phyloP scores from a whole-genome alignment of 2,888 invertebrate species.

The Bombylius discolor region DNA sequence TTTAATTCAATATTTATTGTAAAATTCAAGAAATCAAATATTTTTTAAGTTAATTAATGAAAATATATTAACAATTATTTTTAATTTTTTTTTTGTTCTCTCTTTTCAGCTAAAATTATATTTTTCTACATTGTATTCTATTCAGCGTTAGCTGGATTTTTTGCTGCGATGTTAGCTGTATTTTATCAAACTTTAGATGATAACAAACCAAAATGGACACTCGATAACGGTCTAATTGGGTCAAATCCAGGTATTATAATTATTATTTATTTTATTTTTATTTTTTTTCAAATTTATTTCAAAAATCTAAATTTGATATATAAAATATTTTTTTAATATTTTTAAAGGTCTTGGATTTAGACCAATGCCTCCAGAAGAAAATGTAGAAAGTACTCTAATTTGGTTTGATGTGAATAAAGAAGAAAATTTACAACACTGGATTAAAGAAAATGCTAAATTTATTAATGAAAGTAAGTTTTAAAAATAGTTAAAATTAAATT shows the following conservation, averaged over 20 bases:
- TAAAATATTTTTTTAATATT: no score
- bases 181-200: conserved; percentile 86
- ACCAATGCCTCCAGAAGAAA: conserved; percentile 85
- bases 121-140: conserved; percentile 96
- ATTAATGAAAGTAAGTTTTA: background rate
- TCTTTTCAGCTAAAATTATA: conserved; percentile 77
- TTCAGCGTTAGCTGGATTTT: conserved; percentile 82
- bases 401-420: conserved; percentile 63
- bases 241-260: conserved; percentile 70
- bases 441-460: conserved; percentile 39
- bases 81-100: conserved; percentile 5
- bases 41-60: no score
- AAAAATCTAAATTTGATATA: background rate
- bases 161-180: conserved; percentile 84
- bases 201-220: conserved; percentile 80
- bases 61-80: conserved; percentile 2
- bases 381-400: conserved; percentile 91
- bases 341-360: conserved; percentile 83
- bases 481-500: background rate
- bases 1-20: no score
- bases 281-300: conserved; percentile 7
- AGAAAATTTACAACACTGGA: conserved; percentile 71
- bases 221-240: conserved; percentile 76
- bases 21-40: no score
- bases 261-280: background rate